Conservation (phyloP, 2,888 invertebrate species). For the Agrilus cyanescens region DNA sequence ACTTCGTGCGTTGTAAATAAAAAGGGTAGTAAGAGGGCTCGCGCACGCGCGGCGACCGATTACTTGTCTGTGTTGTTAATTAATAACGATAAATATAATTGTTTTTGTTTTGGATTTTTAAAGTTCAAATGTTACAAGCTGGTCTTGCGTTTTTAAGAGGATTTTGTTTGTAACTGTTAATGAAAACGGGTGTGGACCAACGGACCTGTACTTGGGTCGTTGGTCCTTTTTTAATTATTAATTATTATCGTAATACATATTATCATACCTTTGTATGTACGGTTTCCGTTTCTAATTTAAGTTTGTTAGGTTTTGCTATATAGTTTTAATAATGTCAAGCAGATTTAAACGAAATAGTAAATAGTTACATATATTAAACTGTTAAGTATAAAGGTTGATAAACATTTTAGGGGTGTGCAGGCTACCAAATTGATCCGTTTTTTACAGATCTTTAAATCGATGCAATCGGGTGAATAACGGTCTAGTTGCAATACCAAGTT, state of each 20-base stretch:
- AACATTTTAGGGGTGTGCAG: no score
- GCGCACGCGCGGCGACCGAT: constrained; percentile 22
- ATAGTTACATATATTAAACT: no score
- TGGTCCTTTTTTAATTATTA: constrained; percentile 12
- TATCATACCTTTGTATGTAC: no score
- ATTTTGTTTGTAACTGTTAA: neutral
- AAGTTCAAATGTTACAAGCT: constrained; percentile 24
- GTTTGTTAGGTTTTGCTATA: no score
- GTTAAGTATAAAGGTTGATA: no score
- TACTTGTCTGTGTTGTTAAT: constrained; percentile 28
- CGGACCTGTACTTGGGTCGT: constrained; percentile 11
- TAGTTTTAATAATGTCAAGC: no score
- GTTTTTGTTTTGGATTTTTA: constrained; percentile 23
- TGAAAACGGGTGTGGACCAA: neutral
- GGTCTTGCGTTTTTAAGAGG: constrained; percentile 22
- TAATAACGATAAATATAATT: constrained; percentile 21
- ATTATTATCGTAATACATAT: constrained; percentile 10
- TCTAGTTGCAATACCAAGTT: no score
- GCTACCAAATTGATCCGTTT: no score
- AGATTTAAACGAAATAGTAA: no score
- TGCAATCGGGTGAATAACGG: no score
- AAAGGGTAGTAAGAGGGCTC: constrained; percentile 15
- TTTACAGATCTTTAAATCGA: no score
- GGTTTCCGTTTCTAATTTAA: no score
- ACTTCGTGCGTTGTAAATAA: constrained; percentile 25